A percentile compares a stretch with the other conserved stretches of the same genome.
Evolutionary conservation across 2,888 invertebrate species (phyloP).

Genomic region (Calliopum simillimum): DNA sequence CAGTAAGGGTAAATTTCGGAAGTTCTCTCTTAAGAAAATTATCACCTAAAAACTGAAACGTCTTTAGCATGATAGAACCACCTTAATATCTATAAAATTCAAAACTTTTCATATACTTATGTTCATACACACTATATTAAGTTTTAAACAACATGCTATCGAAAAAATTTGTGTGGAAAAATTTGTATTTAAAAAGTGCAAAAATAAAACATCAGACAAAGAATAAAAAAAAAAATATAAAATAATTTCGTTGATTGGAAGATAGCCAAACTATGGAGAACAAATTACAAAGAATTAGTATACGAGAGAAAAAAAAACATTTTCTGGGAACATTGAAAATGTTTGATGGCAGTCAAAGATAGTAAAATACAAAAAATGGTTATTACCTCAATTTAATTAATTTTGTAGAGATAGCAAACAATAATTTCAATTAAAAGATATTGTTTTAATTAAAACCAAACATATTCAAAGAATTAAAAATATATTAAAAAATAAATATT

Average conservation of each 20-base stretch:
- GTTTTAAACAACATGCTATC: no score
- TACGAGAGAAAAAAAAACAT: neutral
- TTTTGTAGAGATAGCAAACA: neutral
- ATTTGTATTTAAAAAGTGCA: neutral
- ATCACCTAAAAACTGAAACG: no score
- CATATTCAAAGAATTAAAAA: neutral
- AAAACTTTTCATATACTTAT: no score
- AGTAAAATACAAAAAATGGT: neutral
- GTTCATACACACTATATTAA: no score
- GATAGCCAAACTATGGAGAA: conserved; percentile 13
- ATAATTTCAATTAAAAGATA: neutral
- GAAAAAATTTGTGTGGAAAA: no score
- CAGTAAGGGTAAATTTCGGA: no score
- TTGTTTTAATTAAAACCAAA: neutral
- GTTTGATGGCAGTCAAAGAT: neutral
- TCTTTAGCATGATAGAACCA: no score
- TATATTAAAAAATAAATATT: neutral
- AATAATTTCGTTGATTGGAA: conserved; percentile 25
- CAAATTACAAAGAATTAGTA: neutral
- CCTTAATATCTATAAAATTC: no score
- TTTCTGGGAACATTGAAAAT: neutral
- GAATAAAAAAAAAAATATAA: neutral
- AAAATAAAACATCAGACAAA: neutral
- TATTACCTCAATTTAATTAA: neutral
- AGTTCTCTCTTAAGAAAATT: no score